Evolutionary conservation across 1,140 invertebrate genomes (phyloP).

Genomic region (Muscidifurax raptorellus): DNA sequence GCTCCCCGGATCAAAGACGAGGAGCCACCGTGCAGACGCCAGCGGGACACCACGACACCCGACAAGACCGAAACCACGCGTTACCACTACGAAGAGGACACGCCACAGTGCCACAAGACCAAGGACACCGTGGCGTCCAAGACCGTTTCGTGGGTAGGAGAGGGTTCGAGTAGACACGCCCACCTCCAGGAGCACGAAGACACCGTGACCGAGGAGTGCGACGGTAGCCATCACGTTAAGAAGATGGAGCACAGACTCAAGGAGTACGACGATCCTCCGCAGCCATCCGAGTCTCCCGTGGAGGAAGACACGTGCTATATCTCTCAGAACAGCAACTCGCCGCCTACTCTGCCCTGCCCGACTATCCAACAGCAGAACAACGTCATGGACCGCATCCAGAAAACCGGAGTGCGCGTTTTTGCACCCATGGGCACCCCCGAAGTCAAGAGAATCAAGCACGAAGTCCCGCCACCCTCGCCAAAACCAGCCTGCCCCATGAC

Average conservation of each 20-base stretch:
- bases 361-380: constrained; percentile 53
- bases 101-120: constrained; percentile 62
- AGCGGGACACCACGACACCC: constrained; percentile 38
- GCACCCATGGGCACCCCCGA: constrained; percentile 62
- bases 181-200: constrained; percentile 55
- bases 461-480: constrained; percentile 53
- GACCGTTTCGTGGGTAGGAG: constrained; percentile 45
- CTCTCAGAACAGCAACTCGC: constrained; percentile 53
- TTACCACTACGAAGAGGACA: constrained; percentile 68
- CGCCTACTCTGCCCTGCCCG: constrained; percentile 64
- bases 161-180: constrained; percentile 29
- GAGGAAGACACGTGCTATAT: constrained; percentile 64
- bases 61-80: constrained; percentile 55
- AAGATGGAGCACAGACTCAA: constrained; percentile 45
- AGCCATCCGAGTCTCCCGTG: constrained; percentile 22
- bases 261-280: constrained; percentile 47
- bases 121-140: constrained; percentile 54
- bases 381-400: constrained; percentile 61
- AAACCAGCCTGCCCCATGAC: constrained; percentile 65
- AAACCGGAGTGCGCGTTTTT: constrained; percentile 59
- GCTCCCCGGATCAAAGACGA: constrained; percentile 64
- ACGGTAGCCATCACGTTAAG: constrained; percentile 43
- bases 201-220: constrained; percentile 58
- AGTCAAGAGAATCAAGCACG: constrained; percentile 67
- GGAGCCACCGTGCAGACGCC: constrained; percentile 52